Base-by-base conservation (phyloP, 1,140 invertebrate genomes). In the Lasaia peninsularis region DNA sequence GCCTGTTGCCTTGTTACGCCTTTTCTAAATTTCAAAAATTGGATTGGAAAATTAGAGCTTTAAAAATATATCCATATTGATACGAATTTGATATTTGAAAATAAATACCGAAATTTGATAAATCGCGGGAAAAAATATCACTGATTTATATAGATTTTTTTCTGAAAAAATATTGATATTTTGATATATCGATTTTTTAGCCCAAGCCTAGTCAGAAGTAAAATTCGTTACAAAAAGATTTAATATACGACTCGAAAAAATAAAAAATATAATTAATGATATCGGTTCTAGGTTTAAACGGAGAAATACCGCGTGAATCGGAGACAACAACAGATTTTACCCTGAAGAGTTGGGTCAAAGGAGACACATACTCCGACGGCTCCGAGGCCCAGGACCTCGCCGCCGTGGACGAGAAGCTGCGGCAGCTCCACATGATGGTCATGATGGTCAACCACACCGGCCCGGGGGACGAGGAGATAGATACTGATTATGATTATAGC, bases 401-500 rank as follows among this genome's bases (percentile, higher is more conserved):
- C 5, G 79, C 78, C 51, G 76, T 77, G 67, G 68, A 71, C 20
- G 78, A 80, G 58, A 80, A 79, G 35, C 75, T 88, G 3, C 69
- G 73, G 0, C 71, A 86, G 62, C 74, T 84, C 61, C 72, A 73
- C 35, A 52, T 75, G 1, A 61, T 84, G 35, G 78, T 66, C 35
- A 52, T 75, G 1, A 61, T 84, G 35, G 78, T 66, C n/a, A 78
- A 72, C 67, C 59, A 64, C 28, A 79, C 75, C 44, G 65, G 61
- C 32, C 16, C 65, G 0, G 71, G 63, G 0, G 79, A 86, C 0
- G 80, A 82, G 1, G 68, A 69, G 18, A n/a, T 56, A 8, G 84
- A 85, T 52, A 69, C 56, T 1, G 79, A 83, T 33, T 75, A 80
- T 35, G 84, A 87, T 53, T 84, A 88, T 58, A 80, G 61, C 60